Base-by-base conservation (phyloP, 1,140 invertebrate species). In the Whitmania pigra region DNA sequence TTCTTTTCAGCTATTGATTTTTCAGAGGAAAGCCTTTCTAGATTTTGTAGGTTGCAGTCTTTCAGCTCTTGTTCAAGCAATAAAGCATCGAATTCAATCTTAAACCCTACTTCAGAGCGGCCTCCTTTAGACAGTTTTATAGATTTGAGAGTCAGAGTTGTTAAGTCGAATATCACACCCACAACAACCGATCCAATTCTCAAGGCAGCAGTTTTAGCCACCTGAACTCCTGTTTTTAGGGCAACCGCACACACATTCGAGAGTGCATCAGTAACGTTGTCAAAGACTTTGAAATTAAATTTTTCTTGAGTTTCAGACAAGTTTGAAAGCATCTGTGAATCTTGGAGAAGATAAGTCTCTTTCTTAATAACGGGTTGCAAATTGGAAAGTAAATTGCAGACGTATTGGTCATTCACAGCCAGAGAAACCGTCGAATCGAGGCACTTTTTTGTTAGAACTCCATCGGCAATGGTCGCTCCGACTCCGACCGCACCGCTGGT, bases 111-210 rank as follows among this genome's bases (percentile, higher is more conserved):
- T 63, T 63, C 57, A 15, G 57, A 63, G 29, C 11, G 11, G 11
- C 57, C 57, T 6, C 57, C 57, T 63, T n/a, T 63, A 25, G 57
- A 63, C 29, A 63, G 29, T 25, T 63, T 63, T 6, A 63, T 63
- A 31, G 57, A 22, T 63, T 31, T 63, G 57, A 63, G 18, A 7
- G 57, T n/a, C 15, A 63, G 57, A 25, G 57, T 25, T 63, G 57
- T 63, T 25, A 63, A 22, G 29, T 63, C 57, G 22, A 63, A 63
- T 25, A 63, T 63, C 22, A 63, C 57, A 7, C 57, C 57, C 11
- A 63, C 15, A 13, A 31, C 29, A 63, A 63, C 57, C 9, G 57
- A 63, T 15, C 57, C 57, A n/a, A 63, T 31, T 25, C 57, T 22
- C 7, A 63, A 31, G 57, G 29, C 22, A 3, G 57, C 22, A n/a